phyloP scores from a whole-genome alignment of 2,113 vertebrate genomes.

The Tachysurus vachellii region DNA sequence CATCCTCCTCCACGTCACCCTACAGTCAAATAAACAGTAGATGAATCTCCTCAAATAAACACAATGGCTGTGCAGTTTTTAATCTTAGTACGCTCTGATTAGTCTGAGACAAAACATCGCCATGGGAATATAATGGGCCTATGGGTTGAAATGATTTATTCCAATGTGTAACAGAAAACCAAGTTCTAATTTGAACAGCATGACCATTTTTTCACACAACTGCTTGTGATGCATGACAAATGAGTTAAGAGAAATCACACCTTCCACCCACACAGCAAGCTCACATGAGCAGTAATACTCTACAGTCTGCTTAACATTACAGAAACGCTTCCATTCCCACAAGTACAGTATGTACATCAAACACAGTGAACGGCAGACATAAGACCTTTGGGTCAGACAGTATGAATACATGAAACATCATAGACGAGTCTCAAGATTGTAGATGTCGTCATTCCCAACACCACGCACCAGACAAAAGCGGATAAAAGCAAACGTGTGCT shows the following conservation, averaged over 20 bases:
- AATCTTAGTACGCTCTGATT: neutral
- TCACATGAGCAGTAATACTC: conserved; percentile 1
- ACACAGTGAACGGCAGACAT: neutral
- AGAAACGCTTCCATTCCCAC: neutral
- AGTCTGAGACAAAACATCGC: neutral
- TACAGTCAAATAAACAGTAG: conserved; percentile 49
- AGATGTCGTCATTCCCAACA: conserved; percentile 35
- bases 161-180: neutral
- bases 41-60: no score
- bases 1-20: conserved; percentile 76
- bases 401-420: conserved; percentile 55
- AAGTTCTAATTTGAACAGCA: neutral
- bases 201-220: neutral
- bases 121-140: neutral
- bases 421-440: conserved; percentile 19
- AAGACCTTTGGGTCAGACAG: conserved; percentile 50
- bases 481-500: conserved; percentile 1
- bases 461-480: neutral
- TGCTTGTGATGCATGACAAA: neutral
- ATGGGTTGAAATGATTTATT: neutral
- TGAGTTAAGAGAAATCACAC: conserved; percentile 16
- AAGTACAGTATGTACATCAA: neutral
- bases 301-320: neutral
- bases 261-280: conserved; percentile 9
- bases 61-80: neutral